Conservation (phyloP, 2,113 vertebrate genomes). For the Rhynchopsitta pachyrhyncha region DNA sequence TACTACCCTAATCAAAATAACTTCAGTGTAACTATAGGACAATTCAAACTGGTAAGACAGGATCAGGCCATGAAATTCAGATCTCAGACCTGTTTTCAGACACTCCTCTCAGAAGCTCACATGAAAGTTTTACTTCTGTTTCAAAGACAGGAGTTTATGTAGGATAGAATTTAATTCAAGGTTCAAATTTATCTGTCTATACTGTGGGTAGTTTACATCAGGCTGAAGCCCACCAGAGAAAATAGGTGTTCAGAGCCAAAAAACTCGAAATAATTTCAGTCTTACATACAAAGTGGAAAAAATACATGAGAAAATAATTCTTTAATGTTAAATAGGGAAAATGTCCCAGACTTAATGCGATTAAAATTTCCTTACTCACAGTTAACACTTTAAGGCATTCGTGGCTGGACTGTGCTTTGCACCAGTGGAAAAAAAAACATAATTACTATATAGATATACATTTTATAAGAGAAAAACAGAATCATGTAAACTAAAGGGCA, state of each 20-base stretch:
- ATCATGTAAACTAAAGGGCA: not conserved
- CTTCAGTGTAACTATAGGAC: slow-evolving; percentile 19
- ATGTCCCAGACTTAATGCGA: not conserved
- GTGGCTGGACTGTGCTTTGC: not conserved
- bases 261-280: not conserved
- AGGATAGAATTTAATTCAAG: not conserved
- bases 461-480: not conserved
- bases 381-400: not conserved
- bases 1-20: slow-evolving; percentile 25
- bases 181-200: not conserved
- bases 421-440: not conserved
- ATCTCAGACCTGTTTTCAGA: not conserved
- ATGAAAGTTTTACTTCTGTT: slow-evolving; percentile 18
- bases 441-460: not conserved
- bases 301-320: not conserved
- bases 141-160: slow-evolving; percentile 8
- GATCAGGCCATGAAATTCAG: not conserved
- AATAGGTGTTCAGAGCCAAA: not conserved
- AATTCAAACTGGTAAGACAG: not conserved
- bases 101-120: not conserved
- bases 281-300: not conserved
- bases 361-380: not conserved
- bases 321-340: not conserved
- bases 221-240: not conserved
- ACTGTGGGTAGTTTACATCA: not conserved